These are phyloP conservation scores for Tragulus kanchil DNA, from an alignment of 2,113 vertebrate genomes.

Conservation along the genomic window DNA sequence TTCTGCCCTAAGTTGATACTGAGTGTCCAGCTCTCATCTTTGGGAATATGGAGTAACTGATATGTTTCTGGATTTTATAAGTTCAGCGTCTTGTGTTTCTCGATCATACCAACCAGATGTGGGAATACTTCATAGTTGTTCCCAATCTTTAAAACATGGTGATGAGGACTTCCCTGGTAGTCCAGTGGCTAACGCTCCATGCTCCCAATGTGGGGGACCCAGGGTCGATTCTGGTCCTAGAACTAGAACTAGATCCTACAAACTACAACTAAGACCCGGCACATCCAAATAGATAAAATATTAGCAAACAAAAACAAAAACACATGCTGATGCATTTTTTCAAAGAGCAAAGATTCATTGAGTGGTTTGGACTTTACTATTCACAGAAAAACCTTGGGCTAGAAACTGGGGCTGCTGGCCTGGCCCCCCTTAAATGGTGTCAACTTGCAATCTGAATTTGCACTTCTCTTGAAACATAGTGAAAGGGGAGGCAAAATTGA, in stretches of 20 bases:
- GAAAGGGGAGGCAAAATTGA: conserved; percentile 4
- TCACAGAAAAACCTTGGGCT: background rate
- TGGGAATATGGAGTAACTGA: background rate
- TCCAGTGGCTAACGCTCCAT: too few species aligned
- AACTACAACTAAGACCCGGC: too few species aligned
- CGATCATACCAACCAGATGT: background rate
- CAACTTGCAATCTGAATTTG: background rate
- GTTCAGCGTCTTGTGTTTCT: background rate
- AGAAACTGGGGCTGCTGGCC: background rate
- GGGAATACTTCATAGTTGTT: background rate
- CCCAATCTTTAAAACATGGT: background rate
- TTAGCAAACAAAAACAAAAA: too few species aligned
- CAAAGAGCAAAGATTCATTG: background rate
- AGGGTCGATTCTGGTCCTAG: too few species aligned
- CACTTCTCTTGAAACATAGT: background rate
- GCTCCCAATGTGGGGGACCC: too few species aligned
- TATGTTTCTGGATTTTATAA: background rate
- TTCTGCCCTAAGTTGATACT: background rate
- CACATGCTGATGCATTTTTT: background rate
- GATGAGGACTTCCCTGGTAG: too few species aligned
- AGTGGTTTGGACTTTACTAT: background rate
- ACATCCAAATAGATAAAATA: too few species aligned
- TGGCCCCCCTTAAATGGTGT: background rate
- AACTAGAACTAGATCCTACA: too few species aligned
- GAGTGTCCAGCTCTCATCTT: background rate